A percentile compares a stretch with the other conserved stretches of the same genome.
Conservation (phyloP, 2,113 vertebrate genomes). For the Triplophysa tibetana region DNA sequence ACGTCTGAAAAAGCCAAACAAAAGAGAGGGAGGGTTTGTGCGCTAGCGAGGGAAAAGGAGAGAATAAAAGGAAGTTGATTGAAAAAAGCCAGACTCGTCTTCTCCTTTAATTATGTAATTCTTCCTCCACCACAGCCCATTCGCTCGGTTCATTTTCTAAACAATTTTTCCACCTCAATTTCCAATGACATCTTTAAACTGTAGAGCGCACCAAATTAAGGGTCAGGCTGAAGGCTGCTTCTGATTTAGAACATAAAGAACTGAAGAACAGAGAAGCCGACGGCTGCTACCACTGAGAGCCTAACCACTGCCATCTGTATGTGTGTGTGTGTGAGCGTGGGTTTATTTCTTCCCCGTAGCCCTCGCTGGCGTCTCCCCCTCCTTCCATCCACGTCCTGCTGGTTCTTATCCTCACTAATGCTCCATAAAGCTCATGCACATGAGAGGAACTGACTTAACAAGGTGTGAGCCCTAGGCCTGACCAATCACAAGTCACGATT, state of each 20-base stretch:
- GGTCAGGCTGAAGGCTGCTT: slow-evolving; percentile 74
- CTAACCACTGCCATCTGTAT: slow-evolving; percentile 77
- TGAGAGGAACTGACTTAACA: slow-evolving; percentile 65
- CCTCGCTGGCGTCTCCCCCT: slow-evolving; percentile 49
- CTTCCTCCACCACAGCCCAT: slow-evolving; percentile 60
- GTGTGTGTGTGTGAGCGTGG: slow-evolving; percentile 63
- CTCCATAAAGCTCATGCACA: slow-evolving; percentile 70
- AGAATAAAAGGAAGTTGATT: slow-evolving; percentile 50
- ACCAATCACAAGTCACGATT: slow-evolving; percentile 61
- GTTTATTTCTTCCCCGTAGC: slow-evolving; percentile 54
- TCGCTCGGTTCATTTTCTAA: slow-evolving; percentile 54
- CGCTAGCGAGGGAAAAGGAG: slow-evolving; percentile 3
- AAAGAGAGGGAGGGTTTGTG: neutral
- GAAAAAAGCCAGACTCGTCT: slow-evolving; percentile 62
- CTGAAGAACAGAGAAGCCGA: slow-evolving; percentile 67
- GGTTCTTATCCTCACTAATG: slow-evolving; percentile 73
- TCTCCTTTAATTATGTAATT: slow-evolving; percentile 71
- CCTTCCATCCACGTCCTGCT: slow-evolving; percentile 67
- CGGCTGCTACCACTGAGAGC: slow-evolving; percentile 68
- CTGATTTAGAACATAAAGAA: slow-evolving; percentile 76
- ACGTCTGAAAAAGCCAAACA: slow-evolving; percentile 2
- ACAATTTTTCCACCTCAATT: slow-evolving; percentile 71
- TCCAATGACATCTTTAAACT: slow-evolving; percentile 72
- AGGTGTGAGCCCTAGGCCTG: slow-evolving; percentile 61
- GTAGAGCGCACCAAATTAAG: slow-evolving; percentile 70